Evolutionary conservation across 2,797 vertebrate species (phyloP).

Genomic region (Pelobates cultripes): DNA sequence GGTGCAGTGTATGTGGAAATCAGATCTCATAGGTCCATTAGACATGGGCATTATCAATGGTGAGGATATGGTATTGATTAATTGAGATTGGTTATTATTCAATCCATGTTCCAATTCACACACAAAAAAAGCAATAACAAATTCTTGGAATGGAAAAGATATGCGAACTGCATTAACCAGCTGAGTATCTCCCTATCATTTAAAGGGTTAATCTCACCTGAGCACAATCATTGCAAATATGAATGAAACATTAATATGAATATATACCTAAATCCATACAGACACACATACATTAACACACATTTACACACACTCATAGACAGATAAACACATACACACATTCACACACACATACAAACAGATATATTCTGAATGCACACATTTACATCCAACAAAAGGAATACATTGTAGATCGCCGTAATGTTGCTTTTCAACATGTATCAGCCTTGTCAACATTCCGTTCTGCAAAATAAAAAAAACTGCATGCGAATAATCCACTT

Average conservation of each 20-base stretch:
- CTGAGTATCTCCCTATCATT: neutral
- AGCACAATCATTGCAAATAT: neutral
- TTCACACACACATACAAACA: neutral
- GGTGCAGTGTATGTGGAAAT: neutral
- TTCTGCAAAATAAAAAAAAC: neutral
- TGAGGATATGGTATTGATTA: neutral
- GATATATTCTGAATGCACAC: neutral
- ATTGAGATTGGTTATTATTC: neutral
- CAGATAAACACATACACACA: neutral
- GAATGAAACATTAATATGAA: neutral
- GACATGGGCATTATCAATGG: too few species aligned
- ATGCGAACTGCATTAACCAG: neutral
- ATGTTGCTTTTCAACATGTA: neutral
- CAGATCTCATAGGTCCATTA: too few species aligned
- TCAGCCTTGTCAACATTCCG: neutral
- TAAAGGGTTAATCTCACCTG: neutral
- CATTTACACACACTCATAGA: neutral
- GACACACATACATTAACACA: neutral
- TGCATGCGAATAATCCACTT: neutral
- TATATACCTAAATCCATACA: neutral
- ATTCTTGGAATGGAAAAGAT: neutral
- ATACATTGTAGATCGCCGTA: neutral
- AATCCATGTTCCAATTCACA: neutral
- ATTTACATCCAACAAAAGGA: too few species aligned
- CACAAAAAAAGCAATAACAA: neutral